phyloP scores from a whole-genome alignment of 1,140 invertebrate genomes.

The Melanaphis sacchari region DNA sequence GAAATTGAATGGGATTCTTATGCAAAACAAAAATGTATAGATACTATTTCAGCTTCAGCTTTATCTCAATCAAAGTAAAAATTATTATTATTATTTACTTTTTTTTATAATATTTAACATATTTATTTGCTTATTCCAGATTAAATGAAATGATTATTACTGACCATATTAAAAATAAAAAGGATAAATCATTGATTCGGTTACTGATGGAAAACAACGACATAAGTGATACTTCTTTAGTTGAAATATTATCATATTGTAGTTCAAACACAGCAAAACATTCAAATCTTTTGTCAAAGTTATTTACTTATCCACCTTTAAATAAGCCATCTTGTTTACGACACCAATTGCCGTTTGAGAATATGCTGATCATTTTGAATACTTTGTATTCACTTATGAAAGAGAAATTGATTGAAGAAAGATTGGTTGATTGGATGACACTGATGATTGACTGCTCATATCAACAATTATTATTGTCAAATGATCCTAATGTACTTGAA shows the following conservation, averaged over 20 bases:
- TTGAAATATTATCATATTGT: constrained; percentile 51
- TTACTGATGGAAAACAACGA: constrained; percentile 26
- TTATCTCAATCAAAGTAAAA: constrained; percentile 51
- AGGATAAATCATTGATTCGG: constrained; percentile 18
- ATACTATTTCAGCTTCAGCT: constrained; percentile 44
- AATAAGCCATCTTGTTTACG: constrained; percentile 45
- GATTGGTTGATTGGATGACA: constrained; percentile 51
- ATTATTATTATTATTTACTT: background rate
- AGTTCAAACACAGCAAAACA: constrained; percentile 10
- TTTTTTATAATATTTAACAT: background rate
- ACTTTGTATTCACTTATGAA: constrained; percentile 43
- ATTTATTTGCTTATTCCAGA: constrained; percentile 21
- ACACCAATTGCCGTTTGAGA: constrained; percentile 22
- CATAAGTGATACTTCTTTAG: constrained; percentile 44
- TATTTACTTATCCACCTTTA: constrained; percentile 53
- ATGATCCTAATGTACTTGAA: constrained; percentile 55
- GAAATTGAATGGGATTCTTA: constrained; percentile 45
- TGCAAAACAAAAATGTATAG: constrained; percentile 43
- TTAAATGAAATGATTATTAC: constrained; percentile 47
- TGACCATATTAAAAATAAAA: constrained; percentile 38
- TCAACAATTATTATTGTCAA: constrained; percentile 49
- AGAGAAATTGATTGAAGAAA: constrained; percentile 42
- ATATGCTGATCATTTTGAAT: constrained; percentile 35
- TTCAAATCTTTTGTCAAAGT: constrained; percentile 28
- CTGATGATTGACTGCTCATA: constrained; percentile 46